Base-by-base conservation (phyloP, 2,888 invertebrate genomes). In the Cepaea hortensis region DNA sequence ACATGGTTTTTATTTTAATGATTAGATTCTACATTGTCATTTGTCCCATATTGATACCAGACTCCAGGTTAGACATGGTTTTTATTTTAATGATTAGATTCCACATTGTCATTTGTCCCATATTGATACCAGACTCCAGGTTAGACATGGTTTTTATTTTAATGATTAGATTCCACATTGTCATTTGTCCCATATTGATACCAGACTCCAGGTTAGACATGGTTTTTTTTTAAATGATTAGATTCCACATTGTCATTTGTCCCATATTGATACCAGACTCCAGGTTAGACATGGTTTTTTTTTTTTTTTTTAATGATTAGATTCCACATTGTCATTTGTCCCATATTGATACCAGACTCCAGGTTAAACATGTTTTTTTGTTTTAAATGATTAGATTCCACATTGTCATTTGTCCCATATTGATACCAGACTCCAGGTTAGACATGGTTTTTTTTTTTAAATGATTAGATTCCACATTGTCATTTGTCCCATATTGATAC, bases 91-190 rank as follows among this genome's bases (percentile, higher is more conserved):
- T 35, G 35, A 35, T 35, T 35, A 35, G 35, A 35, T 35, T 35
- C 90, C 94, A 11, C 93, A 94, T 81, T 89, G 89, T 85, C 88
- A 90, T 65, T 68, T 92, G 73, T 84, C 90, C 73, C 84, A 87
- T 11, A 85, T 90, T 72, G 76, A 79, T 48, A 80, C 61, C n/a
- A 65, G 81, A 15, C 46, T 85, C 46, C 48, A 85, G 65, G 87
- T 84, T 15, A 35, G 85, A 70, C 61, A 35, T 35, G 35, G 35
- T 35, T 35, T n/a, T n/a, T n/a, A n/a, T n/a, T n/a, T n/a, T n/a
- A n/a, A n/a, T n/a, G n/a, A n/a, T n/a, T n/a, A n/a, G 91, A 90
- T 91, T 4, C 90, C 94, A 9, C 93, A 94, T 81, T 89, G 89
- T 85, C 88, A 90, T 65, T 68, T 92, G 72, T 85, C 90, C 72